These are phyloP conservation scores for Melitaea athalia DNA, from an alignment of 2,888 invertebrate genomes.

Conservation along the genomic window DNA sequence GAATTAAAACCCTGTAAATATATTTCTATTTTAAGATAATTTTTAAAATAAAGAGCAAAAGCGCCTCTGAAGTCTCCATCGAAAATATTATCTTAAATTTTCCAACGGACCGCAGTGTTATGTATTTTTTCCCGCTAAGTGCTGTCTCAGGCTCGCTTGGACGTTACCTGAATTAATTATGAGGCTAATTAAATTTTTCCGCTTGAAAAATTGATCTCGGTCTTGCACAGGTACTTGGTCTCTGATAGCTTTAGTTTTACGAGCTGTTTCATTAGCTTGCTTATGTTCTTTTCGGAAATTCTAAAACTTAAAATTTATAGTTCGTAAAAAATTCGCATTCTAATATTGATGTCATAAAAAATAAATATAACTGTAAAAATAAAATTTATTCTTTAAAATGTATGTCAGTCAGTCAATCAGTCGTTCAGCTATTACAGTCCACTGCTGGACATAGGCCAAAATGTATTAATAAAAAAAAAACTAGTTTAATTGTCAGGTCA, in stretches of 20 bases:
- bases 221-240: constrained; percentile 19
- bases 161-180: constrained; percentile 59
- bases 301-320: neutral
- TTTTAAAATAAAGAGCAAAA: constrained; percentile 17
- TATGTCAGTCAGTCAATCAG: no score
- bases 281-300: neutral
- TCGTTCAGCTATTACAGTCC: no score
- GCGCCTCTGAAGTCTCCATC: constrained; percentile 28
- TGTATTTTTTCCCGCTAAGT: constrained; percentile 48
- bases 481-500: no score
- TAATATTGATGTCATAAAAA: no score
- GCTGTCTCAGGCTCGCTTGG: constrained; percentile 43
- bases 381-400: no score
- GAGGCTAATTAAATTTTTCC: constrained; percentile 52
- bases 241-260: constrained; percentile 17
- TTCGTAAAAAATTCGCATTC: neutral
- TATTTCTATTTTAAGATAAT: neutral
- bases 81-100: constrained; percentile 36
- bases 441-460: no score
- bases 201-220: constrained; percentile 28
- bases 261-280: constrained; percentile 8
- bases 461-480: no score
- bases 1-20: neutral
- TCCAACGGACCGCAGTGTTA: constrained; percentile 31
- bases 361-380: no score